These are phyloP conservation scores for Oxycera nigricornis DNA, from an alignment of 2,888 invertebrate genomes.

Conservation along the genomic window DNA sequence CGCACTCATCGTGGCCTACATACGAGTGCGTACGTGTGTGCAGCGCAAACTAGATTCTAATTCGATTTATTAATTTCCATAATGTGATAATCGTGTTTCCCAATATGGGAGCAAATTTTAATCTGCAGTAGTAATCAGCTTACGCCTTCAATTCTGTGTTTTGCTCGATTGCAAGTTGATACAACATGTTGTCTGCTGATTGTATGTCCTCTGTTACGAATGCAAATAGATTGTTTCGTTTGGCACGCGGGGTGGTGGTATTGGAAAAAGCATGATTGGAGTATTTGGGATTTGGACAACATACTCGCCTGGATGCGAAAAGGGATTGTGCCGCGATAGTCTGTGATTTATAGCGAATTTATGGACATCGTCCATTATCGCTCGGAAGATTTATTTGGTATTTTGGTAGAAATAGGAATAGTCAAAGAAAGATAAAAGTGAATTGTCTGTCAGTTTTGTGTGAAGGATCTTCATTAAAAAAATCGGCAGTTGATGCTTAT, in stretches of 20 bases:
- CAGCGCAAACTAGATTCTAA: neutral
- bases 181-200: neutral
- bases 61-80: conserved; percentile 4
- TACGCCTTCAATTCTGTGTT: conserved; percentile 26
- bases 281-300: neutral
- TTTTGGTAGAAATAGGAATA: neutral
- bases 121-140: conserved; percentile 39
- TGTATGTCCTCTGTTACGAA: neutral
- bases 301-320: too few relatives aligned
- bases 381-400: neutral
- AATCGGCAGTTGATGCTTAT: too few relatives aligned
- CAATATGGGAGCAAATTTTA: conserved; percentile 33
- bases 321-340: neutral
- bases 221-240: neutral
- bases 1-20: neutral
- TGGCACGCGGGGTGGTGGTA: neutral
- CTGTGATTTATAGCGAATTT: neutral
- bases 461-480: too few relatives aligned
- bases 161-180: neutral
- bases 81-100: neutral
- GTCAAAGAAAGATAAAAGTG: too few relatives aligned
- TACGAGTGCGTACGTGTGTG: neutral
- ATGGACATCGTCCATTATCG: neutral
- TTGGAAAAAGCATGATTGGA: neutral
- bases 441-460: too few relatives aligned